Evolutionary conservation across 2,888 invertebrate species (phyloP), one percentile per base, ranked within the genome.

Genomic region (Bombylius discolor): DNA sequence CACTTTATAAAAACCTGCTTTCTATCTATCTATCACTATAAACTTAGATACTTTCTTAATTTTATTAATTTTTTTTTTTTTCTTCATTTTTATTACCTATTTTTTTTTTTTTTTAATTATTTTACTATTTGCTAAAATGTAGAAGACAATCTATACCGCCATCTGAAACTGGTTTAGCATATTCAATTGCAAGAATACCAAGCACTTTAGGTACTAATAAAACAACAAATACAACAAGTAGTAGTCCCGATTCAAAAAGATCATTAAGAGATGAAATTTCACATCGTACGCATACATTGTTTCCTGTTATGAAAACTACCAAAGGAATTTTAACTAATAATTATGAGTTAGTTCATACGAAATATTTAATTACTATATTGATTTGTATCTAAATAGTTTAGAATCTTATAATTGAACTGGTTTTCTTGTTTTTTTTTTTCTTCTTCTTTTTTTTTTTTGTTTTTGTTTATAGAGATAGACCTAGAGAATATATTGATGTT

Each of bases 401-500:
- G 23, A 23, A 23, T 23, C 23, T 23, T 23, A 23, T 23, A 23
- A 23, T 23, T 23, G 23, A 23, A 2, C 23, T 23, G 23, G 23
- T 23, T 23, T 23, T 23, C 23, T 23, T 23, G 23, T 23, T 23
- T 23, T 23, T 3, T 23, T 23, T 23, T 23, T 23, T 23, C 2
- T 23, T 23, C 3, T 23, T 23, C 3, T 23, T 23, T 23, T 23
- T 23, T 23, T 23, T 23, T 23, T 23, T 23, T 23, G 2, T 23
- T 13, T 33, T 32, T 34, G n/a, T 31, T 59, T 62, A 34, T 65
- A 72, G 68, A 47, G 69, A 68, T 58, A 66, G 70, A 53, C 70
- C 68, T 56, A 67, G 73, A 39, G 73, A 74, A 58, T 74, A 74
- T 52, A 73, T 74, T 44, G 74, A 74, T 63, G 74, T 74, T 52